Base-by-base conservation (phyloP, 2,113 vertebrate species). In the Aleadryas rufinucha region DNA sequence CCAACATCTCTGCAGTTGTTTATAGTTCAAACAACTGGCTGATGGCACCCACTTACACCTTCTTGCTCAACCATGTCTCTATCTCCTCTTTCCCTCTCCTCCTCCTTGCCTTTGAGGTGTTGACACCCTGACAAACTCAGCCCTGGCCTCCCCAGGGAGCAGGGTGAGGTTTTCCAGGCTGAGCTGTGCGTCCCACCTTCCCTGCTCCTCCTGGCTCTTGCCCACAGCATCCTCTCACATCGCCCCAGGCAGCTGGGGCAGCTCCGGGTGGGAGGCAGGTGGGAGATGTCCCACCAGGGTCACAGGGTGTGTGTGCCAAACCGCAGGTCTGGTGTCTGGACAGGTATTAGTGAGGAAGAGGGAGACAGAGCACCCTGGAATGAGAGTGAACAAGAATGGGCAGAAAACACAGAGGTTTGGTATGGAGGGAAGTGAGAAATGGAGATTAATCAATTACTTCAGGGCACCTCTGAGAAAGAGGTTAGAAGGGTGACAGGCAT, bases 31-130 rank as follows among this genome's bases (percentile, higher is more conserved):
- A 96, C 80, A 91, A 89, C 60, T 12, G 69, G 61, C 68, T 87
- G 93, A 60, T 84, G 87, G 94, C 87, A 95, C 60, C 72, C 77
- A 35, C 83, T 93, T 92, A 76, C 56, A 60, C 80, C 86, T 95
- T 97, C 93, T 92, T 96, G 91, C 91, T 95, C 93, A 94, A 94
- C 33, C 30, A 45, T 60, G 44, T 72, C 37, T 92, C 77, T 64
- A 37, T 41, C 94, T 92, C 52, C 42, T 86, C 72, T 57, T 74
- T 47, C 18, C 30, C 60, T 66, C 84, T 63, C 94, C 92, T 84
- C 83, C 92, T 89, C 86, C 76, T 87, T 44, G 80, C 89, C 94
- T 89, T 84, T 61, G 72, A 89, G 94, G 77, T 75, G 72, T 89
- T 84, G 84, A 87, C 91, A 89, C 57, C 56, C 52, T 79, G 89